These are phyloP conservation scores for Puntigrus tetrazona DNA, from an alignment of 2,113 vertebrate species.

Conservation along the genomic window DNA sequence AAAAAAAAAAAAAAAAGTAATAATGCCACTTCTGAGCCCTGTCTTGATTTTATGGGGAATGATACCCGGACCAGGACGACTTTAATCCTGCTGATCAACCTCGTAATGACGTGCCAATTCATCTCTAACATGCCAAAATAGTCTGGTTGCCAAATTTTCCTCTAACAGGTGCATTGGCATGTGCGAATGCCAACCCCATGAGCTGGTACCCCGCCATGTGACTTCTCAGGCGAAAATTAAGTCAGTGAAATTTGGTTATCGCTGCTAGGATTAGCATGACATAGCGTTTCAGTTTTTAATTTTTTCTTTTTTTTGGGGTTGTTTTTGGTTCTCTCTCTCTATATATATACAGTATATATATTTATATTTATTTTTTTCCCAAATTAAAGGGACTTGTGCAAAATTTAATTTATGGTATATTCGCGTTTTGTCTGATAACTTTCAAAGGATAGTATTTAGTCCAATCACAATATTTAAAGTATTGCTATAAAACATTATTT, in stretches of 20 bases:
- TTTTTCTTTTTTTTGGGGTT: background rate
- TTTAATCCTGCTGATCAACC: constrained; percentile 21
- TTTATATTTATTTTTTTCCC: constrained; percentile 40
- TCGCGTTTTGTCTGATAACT: constrained; percentile 54
- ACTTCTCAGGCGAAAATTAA: constrained; percentile 57
- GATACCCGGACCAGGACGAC: constrained; percentile 12
- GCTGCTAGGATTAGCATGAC: constrained; percentile 55
- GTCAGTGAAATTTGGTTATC: constrained; percentile 41
- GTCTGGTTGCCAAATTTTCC: constrained; percentile 52
- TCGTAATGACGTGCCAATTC: constrained; percentile 41
- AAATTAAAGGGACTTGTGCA: constrained; percentile 48
- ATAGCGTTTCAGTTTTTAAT: constrained; percentile 20
- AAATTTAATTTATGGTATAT: constrained; percentile 56
- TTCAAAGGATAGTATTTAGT: constrained; percentile 62
- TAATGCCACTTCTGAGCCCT: constrained; percentile 6
- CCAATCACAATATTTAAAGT: constrained; percentile 59
- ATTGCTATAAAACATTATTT: constrained; percentile 61
- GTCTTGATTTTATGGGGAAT: constrained; percentile 3
- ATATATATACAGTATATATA: constrained; percentile 11
- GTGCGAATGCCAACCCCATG: constrained; percentile 38
- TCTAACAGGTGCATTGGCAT: constrained; percentile 51
- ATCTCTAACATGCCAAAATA: constrained; percentile 49
- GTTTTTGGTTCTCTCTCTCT: constrained; percentile 21
- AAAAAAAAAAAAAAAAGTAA: background rate
- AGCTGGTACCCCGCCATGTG: constrained; percentile 54